Evolutionary conservation across 1,140 invertebrate species (phyloP).

Genomic region (Amphibalanus amphitrite): DNA sequence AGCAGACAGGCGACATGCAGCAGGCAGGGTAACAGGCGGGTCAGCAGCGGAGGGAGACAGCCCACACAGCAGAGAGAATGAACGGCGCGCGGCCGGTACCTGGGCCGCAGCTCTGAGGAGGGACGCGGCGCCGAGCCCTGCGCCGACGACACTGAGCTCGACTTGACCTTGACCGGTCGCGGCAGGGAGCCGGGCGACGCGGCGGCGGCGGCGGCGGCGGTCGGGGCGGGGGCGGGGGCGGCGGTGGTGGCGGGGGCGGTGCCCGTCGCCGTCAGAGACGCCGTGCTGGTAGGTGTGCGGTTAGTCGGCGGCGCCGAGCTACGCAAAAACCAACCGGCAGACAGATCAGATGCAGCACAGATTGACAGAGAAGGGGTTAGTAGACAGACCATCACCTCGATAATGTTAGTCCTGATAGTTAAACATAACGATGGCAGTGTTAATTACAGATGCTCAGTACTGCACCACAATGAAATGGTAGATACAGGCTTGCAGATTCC

Average conservation of each 20-base stretch:
- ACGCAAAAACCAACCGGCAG: background rate
- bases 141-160: background rate
- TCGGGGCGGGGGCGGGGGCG: slow-evolving; percentile 38
- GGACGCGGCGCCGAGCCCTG: too few species aligned
- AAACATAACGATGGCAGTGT: too few species aligned
- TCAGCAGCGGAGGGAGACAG: too few species aligned
- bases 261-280: slow-evolving; percentile 40
- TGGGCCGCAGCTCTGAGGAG: background rate
- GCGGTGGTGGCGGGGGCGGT: slow-evolving; percentile 10
- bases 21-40: background rate
- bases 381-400: too few species aligned
- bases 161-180: background rate
- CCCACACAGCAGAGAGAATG: background rate
- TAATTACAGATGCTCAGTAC: too few species aligned
- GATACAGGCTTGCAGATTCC: too few species aligned
- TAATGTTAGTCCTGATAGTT: too few species aligned
- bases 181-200: background rate
- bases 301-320: slow-evolving; percentile 31
- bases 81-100: background rate
- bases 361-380: too few species aligned
- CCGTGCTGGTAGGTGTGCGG: slow-evolving; percentile 38
- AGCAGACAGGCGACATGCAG: background rate
- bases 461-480: too few species aligned
- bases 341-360: too few species aligned
- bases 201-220: slow-evolving; percentile 33